Evolutionary conservation across 1,140 invertebrate genomes (phyloP).

Genomic region (Cyphomyrmex costatus): DNA sequence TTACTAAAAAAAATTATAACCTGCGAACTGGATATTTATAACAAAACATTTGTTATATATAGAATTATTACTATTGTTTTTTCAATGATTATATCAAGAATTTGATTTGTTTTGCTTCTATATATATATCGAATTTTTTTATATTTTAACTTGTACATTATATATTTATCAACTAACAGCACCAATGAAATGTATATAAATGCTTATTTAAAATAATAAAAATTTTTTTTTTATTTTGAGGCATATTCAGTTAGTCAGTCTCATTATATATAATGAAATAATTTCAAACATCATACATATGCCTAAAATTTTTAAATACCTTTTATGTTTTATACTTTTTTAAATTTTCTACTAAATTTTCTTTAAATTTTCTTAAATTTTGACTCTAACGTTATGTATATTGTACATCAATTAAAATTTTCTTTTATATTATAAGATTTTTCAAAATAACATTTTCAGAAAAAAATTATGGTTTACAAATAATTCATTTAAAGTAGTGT

Average conservation of each 20-base stretch:
- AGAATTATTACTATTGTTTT: background rate
- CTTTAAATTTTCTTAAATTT: no score
- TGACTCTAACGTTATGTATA: no score
- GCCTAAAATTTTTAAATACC: background rate
- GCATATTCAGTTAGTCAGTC: background rate
- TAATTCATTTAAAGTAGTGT: background rate
- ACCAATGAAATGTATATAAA: background rate
- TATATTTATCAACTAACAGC: background rate
- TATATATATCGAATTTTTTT: background rate
- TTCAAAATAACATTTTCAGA: background rate
- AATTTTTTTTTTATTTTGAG: background rate
- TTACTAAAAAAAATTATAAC: slow-evolving; percentile 16
- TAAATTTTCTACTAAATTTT: no score
- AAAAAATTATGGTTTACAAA: background rate
- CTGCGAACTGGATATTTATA: background rate
- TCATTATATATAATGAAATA: background rate
- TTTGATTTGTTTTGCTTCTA: background rate
- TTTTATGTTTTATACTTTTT: no score
- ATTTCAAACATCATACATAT: background rate
- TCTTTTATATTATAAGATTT: background rate
- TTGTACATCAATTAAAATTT: background rate
- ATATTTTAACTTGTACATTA: background rate
- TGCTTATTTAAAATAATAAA: background rate
- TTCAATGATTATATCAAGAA: background rate
- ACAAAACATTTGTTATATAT: background rate